A percentile compares a stretch with the other conserved stretches of the same genome.
Evolutionary conservation across 2,113 vertebrate genomes (phyloP).

Genomic region (Notarius lentiginosus): DNA sequence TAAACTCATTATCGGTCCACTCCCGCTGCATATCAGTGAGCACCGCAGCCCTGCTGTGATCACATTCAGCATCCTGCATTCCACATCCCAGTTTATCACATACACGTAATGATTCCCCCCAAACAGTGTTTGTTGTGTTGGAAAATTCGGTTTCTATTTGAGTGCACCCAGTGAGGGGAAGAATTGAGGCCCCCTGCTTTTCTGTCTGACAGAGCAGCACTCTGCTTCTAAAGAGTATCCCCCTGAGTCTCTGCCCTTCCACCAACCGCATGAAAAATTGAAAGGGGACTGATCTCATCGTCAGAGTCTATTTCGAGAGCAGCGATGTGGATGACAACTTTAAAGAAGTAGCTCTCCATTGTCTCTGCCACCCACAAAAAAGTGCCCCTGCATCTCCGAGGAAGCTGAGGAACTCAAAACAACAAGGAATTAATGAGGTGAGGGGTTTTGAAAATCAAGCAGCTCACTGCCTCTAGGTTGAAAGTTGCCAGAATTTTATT

Average conservation of each 20-base stretch:
- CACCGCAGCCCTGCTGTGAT: constrained; percentile 2
- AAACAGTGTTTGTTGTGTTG: constrained; percentile 37
- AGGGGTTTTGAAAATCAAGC: not conserved
- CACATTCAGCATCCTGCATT: constrained; percentile 24
- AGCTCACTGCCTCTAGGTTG: constrained; percentile 2
- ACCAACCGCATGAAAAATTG: constrained; percentile 76
- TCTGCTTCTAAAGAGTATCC: constrained; percentile 61
- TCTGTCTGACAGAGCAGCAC: constrained; percentile 50
- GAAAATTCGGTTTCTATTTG: constrained; percentile 36
- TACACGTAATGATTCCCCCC: constrained; percentile 7
- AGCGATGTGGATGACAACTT: constrained; percentile 71
- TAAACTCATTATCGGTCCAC: constrained; percentile 29
- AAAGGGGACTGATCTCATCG: constrained; percentile 76
- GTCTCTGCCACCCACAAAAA: constrained; percentile 31
- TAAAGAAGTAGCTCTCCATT: constrained; percentile 63
- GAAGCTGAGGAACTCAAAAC: constrained; percentile 33
- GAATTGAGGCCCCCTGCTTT: constrained; percentile 38
- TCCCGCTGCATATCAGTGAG: constrained; percentile 6
- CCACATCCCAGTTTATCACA: constrained; percentile 47
- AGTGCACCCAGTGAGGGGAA: constrained; percentile 28
- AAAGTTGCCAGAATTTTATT: constrained; percentile 18
- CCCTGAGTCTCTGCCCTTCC: constrained; percentile 67
- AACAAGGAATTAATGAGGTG: constrained; percentile 38
- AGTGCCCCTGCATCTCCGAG: constrained; percentile 16
- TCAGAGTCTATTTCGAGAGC: constrained; percentile 70